Conservation (phyloP, 2,888 invertebrate species). For the Plebejus melissa region DNA sequence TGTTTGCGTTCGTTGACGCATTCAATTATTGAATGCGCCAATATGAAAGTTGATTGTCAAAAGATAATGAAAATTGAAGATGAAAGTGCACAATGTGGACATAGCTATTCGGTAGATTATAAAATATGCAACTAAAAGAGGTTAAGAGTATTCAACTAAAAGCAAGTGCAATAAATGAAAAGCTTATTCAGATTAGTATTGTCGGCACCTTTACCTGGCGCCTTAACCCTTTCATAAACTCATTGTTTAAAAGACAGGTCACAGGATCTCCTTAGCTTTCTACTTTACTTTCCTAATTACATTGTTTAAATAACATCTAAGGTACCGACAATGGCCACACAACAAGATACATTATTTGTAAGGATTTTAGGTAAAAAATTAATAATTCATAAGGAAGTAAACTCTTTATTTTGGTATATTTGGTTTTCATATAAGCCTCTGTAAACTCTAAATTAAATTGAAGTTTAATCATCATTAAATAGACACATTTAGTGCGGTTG, state of each 20-base stretch:
- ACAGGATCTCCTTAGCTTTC: not conserved
- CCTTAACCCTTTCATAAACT: constrained; percentile 4
- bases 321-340: not conserved
- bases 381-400: not conserved
- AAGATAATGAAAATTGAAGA: too few species aligned
- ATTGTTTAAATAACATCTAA: not conserved
- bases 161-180: not conserved
- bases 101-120: too few species aligned
- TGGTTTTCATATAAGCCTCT: too few species aligned
- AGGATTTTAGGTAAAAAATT: not conserved
- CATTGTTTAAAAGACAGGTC: not conserved
- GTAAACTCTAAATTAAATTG: too few species aligned
- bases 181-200: not conserved
- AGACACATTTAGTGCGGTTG: too few species aligned
- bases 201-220: not conserved
- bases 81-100: too few species aligned
- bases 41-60: too few species aligned
- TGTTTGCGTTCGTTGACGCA: too few species aligned
- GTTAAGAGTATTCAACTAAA: too few species aligned
- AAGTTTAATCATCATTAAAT: too few species aligned
- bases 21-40: too few species aligned
- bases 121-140: not conserved
- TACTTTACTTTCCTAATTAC: constrained; percentile 8
- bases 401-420: not conserved
- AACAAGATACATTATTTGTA: not conserved